Base-by-base conservation (phyloP, 2,888 invertebrate genomes). In the Himalopsyche anomala region DNA sequence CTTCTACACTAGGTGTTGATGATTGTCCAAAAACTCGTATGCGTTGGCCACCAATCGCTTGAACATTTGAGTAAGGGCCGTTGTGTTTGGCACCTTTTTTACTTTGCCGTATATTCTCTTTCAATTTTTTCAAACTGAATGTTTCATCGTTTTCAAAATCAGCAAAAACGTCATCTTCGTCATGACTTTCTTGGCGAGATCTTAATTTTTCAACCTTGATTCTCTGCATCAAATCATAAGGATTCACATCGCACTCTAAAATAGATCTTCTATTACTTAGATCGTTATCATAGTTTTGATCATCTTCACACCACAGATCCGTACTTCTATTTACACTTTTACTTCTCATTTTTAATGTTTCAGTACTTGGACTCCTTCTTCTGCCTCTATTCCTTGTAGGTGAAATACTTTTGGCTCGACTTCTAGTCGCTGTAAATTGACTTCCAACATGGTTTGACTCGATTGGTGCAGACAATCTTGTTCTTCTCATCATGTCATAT, bases 401-500 rank as follows among this genome's bases (percentile, higher is more conserved):
- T 89, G 94, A 94, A 86, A 93, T 93, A 90, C 94, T 94, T 91
- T 94, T 94, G 51, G 94, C 94, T 87, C 93, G 91, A 89, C 92
- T 93, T 89, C 93, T 90, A 42, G 92, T 91, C 12, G 92, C 92
- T 42, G 92, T 91, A 90, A 93, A 93, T 87, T 93, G 93, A 90
- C 93, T 94, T 87, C 92, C 93, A 87, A 92, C 92, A 86, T 92
- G 93, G 92, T 92, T 90, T 92, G 89, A 91, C 91, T 92, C 93
- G 91, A 91, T 91, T 89, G 96, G 96, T 81, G 96, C 95, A 55
- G 95, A 92, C 85, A 97, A 91, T 86, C 97, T 94, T 89, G 95
- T 96, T 89, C 96, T 94, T 90, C 97, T 94, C 96, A 97, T 96
- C 89, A 96, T 93, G 91, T 97, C 97, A 91, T 97, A 97, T 0